Conservation (phyloP, 2,113 vertebrate genomes). For the Gymnobelideus leadbeateri region DNA sequence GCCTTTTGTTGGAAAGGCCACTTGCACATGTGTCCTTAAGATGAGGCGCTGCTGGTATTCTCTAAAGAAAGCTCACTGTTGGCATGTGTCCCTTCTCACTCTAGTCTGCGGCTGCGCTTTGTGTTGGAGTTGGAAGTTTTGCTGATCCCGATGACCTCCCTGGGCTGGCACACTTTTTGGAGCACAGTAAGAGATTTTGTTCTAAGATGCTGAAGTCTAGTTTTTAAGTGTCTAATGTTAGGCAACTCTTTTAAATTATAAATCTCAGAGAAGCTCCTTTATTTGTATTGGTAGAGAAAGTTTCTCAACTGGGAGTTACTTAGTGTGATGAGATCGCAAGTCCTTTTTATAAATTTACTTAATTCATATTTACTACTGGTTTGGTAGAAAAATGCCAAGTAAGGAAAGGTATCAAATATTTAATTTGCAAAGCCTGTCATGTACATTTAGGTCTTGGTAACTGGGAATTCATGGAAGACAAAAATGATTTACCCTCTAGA, state of each 20-base stretch:
- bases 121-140: slow-evolving; percentile 96
- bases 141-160: slow-evolving; percentile 96
- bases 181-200: slow-evolving; percentile 92
- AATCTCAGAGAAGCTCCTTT: not conserved
- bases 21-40: slow-evolving; percentile 61
- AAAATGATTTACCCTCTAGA: not conserved
- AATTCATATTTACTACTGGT: not conserved
- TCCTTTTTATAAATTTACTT: not conserved
- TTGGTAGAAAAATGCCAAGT: not conserved
- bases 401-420: not conserved
- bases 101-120: slow-evolving; percentile 97
- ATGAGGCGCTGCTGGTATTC: slow-evolving; percentile 37
- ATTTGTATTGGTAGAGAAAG: not conserved
- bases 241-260: not conserved
- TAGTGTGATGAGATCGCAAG: not conserved
- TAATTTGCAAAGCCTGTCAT: not conserved
- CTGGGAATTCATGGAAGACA: not conserved
- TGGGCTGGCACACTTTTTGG: slow-evolving; percentile 98
- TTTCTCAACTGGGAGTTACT: not conserved
- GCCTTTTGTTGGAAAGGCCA: slow-evolving; percentile 62
- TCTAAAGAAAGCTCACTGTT: slow-evolving; percentile 66
- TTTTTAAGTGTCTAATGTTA: slow-evolving; percentile 35
- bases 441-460: not conserved
- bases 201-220: slow-evolving; percentile 56
- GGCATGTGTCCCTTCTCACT: slow-evolving; percentile 78